A percentile compares a stretch with the other conserved stretches of the same genome.
Evolutionary conservation across 2,888 invertebrate species (phyloP).

Genomic region (Marasmarcha lunaedactyla): DNA sequence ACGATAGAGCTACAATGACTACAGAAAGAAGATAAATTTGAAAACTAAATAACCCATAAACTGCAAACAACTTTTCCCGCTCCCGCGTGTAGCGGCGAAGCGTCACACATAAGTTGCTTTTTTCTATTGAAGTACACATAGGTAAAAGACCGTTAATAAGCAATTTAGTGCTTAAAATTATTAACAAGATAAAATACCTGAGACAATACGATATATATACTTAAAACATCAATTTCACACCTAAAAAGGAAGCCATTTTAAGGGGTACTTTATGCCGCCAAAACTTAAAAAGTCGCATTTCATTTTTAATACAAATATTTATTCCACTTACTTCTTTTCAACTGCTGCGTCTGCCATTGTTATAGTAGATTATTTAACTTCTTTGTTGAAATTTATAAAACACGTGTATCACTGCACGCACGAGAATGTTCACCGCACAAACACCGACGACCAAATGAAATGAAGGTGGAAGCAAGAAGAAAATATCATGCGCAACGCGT

Average conservation of each 20-base stretch:
- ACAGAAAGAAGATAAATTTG: no score
- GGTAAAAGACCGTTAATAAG: no score
- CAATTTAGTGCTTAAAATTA: no score
- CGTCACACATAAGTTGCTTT: no score
- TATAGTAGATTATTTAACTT: slow-evolving; percentile 28
- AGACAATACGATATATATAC: no score
- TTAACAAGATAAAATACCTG: no score
- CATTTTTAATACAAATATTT: background rate
- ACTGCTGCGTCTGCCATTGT: slow-evolving; percentile 79
- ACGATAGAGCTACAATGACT: slow-evolving; percentile 3
- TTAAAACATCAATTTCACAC: background rate
- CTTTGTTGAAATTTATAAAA: slow-evolving; percentile 27
- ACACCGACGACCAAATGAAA: slow-evolving; percentile 64
- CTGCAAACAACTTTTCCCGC: no score
- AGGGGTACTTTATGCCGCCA: slow-evolving; percentile 60
- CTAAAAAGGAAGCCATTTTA: slow-evolving; percentile 70
- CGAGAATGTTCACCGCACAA: slow-evolving; percentile 60
- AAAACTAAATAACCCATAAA: no score
- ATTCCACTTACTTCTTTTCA: slow-evolving; percentile 75
- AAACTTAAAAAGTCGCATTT: slow-evolving; percentile 27
- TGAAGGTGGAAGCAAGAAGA: slow-evolving; percentile 56
- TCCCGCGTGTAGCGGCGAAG: no score
- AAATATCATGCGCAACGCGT: slow-evolving; percentile 45
- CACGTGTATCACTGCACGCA: slow-evolving; percentile 57
- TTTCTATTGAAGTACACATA: no score